Evolutionary conservation across 2,797 vertebrate species (phyloP), one percentile per base, ranked within the genome.

Genomic region (Poeciliopsis infans): DNA sequence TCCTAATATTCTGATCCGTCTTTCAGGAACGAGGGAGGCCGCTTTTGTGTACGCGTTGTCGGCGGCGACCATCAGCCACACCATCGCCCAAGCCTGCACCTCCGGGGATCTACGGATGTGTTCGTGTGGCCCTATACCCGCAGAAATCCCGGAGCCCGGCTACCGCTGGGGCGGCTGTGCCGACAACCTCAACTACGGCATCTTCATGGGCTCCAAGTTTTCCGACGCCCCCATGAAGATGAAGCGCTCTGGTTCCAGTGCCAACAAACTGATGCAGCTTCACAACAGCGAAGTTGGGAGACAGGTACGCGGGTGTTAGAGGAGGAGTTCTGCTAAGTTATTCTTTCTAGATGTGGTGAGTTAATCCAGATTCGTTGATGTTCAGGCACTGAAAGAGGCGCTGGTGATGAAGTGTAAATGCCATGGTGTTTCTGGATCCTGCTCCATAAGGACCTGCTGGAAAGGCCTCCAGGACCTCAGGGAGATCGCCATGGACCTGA

Each of bases 221-320:
- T 98, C 97, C 49, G 98, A 99, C 71, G 97, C 98, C 80, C 97
- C 98, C 88, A 98, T 99, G 97, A 99, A 99, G 95, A 97, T 99
- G 96, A 99, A 99, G 95, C 95, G 97, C 87, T 92, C 97, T 11
- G 97, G 98, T 85, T 98, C 97, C 79, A 97, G 98, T 78, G 97
- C 98, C 88, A 99, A 99, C 96, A 99, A 99, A 92, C 97, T 99
- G 88, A 99, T 99, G 98, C 98, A 99, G 92, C 97, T 99, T 81
- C 98, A 99, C 97, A 99, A 99, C 97, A 99, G 98, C 86, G 98
- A 99, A 96, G 98, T 99, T 78, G 98, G 98, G 84, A 97, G 98
- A 96, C 97, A 98, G 96, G 98, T 99, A 11, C 36, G 46, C 13
- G 18, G 4, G 10, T n/a, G 68, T 70, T 43, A 41, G 0, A 74